A percentile compares a stretch with the other conserved stretches of the same genome.
Conservation (phyloP, 2,113 vertebrate genomes). For the Tringa solitaria region DNA sequence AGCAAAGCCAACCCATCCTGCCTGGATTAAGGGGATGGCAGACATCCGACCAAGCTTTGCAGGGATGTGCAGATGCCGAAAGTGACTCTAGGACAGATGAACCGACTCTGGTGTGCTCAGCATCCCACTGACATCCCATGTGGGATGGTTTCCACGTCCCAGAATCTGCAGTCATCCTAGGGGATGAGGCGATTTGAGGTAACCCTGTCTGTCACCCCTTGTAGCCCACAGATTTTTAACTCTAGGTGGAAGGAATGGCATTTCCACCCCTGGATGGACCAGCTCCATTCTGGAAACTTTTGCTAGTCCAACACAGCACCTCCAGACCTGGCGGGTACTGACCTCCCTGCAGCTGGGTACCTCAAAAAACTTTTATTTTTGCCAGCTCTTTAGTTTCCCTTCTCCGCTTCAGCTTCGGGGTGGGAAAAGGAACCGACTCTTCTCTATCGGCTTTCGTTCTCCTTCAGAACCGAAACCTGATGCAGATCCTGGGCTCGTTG, state of each 20-base stretch:
- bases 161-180: fast-evolving
- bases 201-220: neutral
- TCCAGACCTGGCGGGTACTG: neutral
- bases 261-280: neutral
- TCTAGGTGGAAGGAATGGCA: fast-evolving
- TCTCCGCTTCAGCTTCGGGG: neutral
- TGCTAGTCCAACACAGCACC: neutral
- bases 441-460: slow-evolving; percentile 5
- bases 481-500: neutral
- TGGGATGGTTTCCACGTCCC: neutral
- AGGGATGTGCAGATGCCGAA: neutral
- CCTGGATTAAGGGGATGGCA: fast-evolving
- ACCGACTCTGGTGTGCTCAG: neutral
- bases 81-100: neutral
- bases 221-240: neutral
- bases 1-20: neutral
- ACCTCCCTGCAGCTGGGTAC: neutral
- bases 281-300: neutral
- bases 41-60: neutral
- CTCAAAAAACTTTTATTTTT: neutral
- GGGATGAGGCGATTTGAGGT: neutral
- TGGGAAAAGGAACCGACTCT: slow-evolving; percentile 38
- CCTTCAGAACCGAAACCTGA: neutral
- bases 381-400: neutral
- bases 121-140: neutral